These are phyloP conservation scores for Serranus cabrilla DNA, from an alignment of 2,797 vertebrate genomes.

Conservation along the genomic window DNA sequence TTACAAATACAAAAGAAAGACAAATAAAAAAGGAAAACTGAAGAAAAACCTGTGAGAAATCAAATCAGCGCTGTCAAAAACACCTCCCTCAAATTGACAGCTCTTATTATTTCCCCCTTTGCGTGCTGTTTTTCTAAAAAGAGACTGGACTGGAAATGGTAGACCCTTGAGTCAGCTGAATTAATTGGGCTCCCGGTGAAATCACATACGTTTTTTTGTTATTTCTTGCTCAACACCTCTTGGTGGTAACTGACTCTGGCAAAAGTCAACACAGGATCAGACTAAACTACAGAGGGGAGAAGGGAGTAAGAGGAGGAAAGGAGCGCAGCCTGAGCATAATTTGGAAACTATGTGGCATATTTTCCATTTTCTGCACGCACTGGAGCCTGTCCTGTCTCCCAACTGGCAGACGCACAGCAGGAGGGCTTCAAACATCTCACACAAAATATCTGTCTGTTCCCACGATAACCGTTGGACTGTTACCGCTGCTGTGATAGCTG, in stretches of 20 bases:
- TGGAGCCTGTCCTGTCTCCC: conserved; percentile 76
- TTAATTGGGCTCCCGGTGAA: conserved; percentile 53
- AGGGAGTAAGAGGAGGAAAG: conserved; percentile 57
- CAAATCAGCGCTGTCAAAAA: neutral
- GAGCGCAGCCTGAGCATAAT: conserved; percentile 69
- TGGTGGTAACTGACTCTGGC: conserved; percentile 63
- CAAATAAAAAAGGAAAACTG: too few relatives aligned
- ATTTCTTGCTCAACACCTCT: conserved; percentile 56
- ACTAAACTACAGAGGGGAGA: conserved; percentile 62
- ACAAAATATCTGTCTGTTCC: conserved; percentile 73
- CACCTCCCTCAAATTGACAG: neutral
- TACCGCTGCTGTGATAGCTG: conserved; percentile 8
- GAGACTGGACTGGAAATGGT: conserved; percentile 39
- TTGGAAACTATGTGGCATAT: conserved; percentile 85
- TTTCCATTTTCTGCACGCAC: conserved; percentile 81
- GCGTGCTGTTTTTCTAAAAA: conserved; percentile 32
- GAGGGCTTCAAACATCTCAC: conserved; percentile 75
- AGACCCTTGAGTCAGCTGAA: conserved; percentile 39
- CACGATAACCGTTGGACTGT: conserved; percentile 66
- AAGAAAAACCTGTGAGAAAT: neutral
- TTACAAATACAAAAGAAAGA: too few relatives aligned
- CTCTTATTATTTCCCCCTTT: neutral
- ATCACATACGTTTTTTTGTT: conserved; percentile 50
- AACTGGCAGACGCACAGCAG: conserved; percentile 76
- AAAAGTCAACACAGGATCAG: conserved; percentile 69